Evolutionary conservation across 2,888 invertebrate species (phyloP).

Genomic region (Prosopocoilus inquinatus): DNA sequence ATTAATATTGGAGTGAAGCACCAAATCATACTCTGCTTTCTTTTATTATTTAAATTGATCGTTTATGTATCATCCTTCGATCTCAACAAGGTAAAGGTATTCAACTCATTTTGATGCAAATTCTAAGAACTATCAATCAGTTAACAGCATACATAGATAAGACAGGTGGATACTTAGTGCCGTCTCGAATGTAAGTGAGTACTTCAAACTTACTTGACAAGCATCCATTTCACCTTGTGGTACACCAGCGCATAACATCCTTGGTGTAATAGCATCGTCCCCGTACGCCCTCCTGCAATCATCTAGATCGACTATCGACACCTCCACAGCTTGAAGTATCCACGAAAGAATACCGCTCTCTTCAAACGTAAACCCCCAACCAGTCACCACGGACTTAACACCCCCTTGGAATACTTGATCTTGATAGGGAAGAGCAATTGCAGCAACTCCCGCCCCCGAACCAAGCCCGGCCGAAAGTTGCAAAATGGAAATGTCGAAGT

Average conservation of each 20-base stretch:
- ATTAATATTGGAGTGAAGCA: too few species aligned
- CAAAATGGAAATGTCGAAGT: slow-evolving; percentile 8
- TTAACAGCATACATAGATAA: too few species aligned
- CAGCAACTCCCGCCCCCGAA: background rate
- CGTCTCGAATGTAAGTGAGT: too few species aligned
- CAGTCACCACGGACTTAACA: background rate
- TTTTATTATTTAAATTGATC: too few species aligned
- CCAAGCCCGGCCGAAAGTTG: background rate
- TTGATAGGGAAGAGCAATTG: background rate
- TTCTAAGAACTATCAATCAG: too few species aligned
- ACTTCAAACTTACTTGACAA: slow-evolving; percentile 50
- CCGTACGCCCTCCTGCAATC: slow-evolving; percentile 27
- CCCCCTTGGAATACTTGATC: background rate
- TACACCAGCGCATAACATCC: slow-evolving; percentile 64
- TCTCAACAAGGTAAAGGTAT: too few species aligned
- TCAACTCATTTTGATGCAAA: too few species aligned
- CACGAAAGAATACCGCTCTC: slow-evolving; percentile 16
- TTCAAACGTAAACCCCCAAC: slow-evolving; percentile 7
- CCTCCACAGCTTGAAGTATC: slow-evolving; percentile 35
- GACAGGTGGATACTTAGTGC: too few species aligned
- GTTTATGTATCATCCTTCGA: too few species aligned
- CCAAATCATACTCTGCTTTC: too few species aligned
- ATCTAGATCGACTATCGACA: slow-evolving; percentile 31
- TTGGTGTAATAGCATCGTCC: slow-evolving; percentile 15
- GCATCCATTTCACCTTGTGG: slow-evolving; percentile 62